These are phyloP conservation scores for Tanytarsus gracilentus DNA, from an alignment of 2,888 invertebrate species.

Conservation along the genomic window DNA sequence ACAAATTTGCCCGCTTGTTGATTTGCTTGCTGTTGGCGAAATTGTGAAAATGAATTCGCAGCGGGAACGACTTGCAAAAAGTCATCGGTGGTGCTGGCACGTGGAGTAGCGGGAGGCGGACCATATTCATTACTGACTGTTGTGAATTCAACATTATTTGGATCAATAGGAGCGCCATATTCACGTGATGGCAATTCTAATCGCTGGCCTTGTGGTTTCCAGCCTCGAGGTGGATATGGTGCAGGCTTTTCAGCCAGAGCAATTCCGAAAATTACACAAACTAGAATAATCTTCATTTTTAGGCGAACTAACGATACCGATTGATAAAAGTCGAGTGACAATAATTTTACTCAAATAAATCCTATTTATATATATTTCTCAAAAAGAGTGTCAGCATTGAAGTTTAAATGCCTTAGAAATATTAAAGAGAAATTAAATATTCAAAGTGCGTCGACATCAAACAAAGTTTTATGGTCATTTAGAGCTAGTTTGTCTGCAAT, in stretches of 20 bases:
- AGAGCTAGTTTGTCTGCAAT: too few relatives aligned
- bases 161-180: conserved; percentile 7
- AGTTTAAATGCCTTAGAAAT: neutral
- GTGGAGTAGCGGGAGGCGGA: neutral
- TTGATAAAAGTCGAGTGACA: conserved; percentile 17
- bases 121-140: neutral
- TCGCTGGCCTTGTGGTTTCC: conserved; percentile 40
- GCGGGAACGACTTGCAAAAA: conserved; percentile 32
- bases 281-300: conserved; percentile 19
- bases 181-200: conserved; percentile 36
- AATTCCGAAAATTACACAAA: conserved; percentile 7
- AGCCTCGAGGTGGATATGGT: conserved; percentile 42
- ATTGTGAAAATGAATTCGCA: conserved; percentile 19
- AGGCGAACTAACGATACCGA: neutral
- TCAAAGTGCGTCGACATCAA: conserved; percentile 14
- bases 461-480: conserved; percentile 21
- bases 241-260: conserved; percentile 9
- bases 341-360: neutral
- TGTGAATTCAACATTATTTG: conserved; percentile 9
- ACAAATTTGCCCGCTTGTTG: neutral
- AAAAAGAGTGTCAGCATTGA: conserved; percentile 4
- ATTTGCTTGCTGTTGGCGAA: conserved; percentile 5
- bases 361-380: conserved; percentile 12
- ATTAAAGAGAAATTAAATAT: conserved; percentile 3
- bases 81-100: conserved; percentile 17